Evolutionary conservation across 2,797 vertebrate species (phyloP).

Genomic region (Sebastes matsubarae): DNA sequence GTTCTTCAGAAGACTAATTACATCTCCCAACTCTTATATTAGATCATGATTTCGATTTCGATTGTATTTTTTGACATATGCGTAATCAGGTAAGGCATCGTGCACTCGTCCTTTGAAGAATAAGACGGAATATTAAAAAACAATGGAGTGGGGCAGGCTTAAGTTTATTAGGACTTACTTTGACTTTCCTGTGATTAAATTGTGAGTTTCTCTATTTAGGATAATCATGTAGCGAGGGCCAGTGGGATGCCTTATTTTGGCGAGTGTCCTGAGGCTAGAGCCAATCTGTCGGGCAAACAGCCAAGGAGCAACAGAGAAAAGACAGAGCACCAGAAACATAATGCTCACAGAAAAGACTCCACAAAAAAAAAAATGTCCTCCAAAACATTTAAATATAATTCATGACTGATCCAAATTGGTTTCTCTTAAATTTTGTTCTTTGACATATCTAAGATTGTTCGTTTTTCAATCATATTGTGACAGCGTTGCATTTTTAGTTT

Average conservation of each 20-base stretch:
- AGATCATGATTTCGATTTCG: background rate
- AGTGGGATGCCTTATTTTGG: constrained; percentile 31
- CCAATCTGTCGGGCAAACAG: constrained; percentile 42
- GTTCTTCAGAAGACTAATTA: background rate
- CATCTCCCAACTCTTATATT: background rate
- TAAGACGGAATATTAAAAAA: background rate
- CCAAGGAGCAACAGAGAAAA: constrained; percentile 26
- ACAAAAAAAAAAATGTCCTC: too few species aligned
- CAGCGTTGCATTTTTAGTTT: constrained; percentile 10
- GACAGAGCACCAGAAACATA: background rate
- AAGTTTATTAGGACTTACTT: background rate
- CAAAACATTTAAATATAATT: background rate
- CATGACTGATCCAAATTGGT: background rate
- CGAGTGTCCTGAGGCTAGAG: constrained; percentile 28
- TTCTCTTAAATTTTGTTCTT: background rate
- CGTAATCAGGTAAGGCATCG: background rate
- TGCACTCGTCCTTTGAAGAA: background rate
- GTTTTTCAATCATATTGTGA: constrained; percentile 29
- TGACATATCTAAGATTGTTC: background rate
- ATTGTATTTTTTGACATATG: background rate
- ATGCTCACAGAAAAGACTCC: background rate
- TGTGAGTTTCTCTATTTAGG: constrained; percentile 28
- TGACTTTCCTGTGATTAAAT: constrained; percentile 21
- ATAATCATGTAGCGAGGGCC: constrained; percentile 24
- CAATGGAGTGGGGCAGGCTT: background rate